phyloP scores from a whole-genome alignment of 64 coral and sea anemone genomes.

The Actinia equina region DNA sequence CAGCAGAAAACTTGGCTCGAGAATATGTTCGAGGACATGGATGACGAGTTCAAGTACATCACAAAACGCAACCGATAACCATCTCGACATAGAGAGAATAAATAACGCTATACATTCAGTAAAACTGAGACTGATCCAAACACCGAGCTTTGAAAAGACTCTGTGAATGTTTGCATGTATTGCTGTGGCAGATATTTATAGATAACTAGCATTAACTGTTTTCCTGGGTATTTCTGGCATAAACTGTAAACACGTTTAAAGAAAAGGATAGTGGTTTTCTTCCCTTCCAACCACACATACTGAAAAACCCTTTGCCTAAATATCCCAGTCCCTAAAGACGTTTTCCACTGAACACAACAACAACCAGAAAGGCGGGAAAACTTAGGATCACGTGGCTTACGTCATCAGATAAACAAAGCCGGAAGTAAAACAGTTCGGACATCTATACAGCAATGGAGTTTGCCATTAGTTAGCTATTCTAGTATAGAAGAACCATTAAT shows the following conservation, averaged over 20 bases:
- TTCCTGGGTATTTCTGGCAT: background rate
- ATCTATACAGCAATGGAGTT: background rate
- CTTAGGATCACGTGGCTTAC: background rate
- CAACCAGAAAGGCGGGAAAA: background rate
- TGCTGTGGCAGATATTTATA: background rate
- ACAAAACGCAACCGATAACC: background rate
- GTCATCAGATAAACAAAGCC: background rate
- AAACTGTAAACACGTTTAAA: background rate
- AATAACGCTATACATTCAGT: background rate
- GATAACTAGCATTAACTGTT: background rate
- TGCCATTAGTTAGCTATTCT: too few relatives aligned
- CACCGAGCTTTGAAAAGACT: background rate
- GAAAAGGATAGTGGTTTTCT: background rate
- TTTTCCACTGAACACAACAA: too few relatives aligned
- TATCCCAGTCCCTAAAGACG: too few relatives aligned
- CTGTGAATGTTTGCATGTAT: background rate
- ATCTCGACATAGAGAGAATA: background rate
- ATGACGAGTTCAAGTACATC: conserved; percentile 8
- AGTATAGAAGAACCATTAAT: too few relatives aligned
- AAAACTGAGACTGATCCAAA: background rate
- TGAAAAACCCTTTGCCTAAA: too few relatives aligned
- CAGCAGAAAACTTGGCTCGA: conserved; percentile 25
- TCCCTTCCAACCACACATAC: background rate
- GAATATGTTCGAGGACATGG: conserved; percentile 29
- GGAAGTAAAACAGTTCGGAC: background rate